A percentile compares a stretch with the other conserved stretches of the same genome.
These are phyloP conservation scores for Simalia tracyae DNA, from an alignment of 2,797 vertebrate genomes.

Conservation along the genomic window DNA sequence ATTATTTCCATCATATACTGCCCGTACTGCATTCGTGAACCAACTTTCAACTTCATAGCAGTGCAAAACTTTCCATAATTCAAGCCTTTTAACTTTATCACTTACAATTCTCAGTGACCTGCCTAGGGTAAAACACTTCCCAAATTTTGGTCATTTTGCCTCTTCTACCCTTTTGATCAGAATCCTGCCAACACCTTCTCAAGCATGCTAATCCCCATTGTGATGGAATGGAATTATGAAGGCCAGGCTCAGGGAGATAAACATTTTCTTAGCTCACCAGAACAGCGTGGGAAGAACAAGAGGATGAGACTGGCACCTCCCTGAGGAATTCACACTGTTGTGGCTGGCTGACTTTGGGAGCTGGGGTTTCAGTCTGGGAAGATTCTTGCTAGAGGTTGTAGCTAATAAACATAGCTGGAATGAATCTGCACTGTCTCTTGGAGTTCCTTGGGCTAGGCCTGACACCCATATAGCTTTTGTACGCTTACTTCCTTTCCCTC, in stretches of 20 bases:
- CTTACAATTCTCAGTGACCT: not conserved
- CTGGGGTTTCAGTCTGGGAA: too few relatives aligned
- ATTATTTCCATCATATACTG: not conserved
- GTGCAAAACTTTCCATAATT: not conserved
- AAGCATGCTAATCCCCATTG: not conserved
- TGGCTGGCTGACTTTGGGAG: too few relatives aligned
- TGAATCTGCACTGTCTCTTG: too few relatives aligned
- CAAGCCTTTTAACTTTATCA: not conserved
- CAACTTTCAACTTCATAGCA: not conserved
- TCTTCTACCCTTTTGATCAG: not conserved
- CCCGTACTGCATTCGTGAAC: not conserved
- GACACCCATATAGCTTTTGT: not conserved
- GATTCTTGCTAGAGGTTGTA: too few relatives aligned
- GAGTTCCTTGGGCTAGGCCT: too few relatives aligned
- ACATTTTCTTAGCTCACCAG: too few relatives aligned
- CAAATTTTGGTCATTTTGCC: not conserved
- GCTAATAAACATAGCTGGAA: too few relatives aligned
- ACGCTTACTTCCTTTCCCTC: not conserved
- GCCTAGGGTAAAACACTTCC: not conserved
- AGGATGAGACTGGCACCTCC: too few relatives aligned
- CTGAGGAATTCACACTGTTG: too few relatives aligned
- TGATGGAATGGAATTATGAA: too few relatives aligned
- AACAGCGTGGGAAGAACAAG: too few relatives aligned
- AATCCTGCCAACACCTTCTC: not conserved
- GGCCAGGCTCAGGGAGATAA: too few relatives aligned